A percentile compares a stretch with the other conserved stretches of the same genome.
Conservation (phyloP, 2,113 vertebrate species). For the Mesitornis unicolor region DNA sequence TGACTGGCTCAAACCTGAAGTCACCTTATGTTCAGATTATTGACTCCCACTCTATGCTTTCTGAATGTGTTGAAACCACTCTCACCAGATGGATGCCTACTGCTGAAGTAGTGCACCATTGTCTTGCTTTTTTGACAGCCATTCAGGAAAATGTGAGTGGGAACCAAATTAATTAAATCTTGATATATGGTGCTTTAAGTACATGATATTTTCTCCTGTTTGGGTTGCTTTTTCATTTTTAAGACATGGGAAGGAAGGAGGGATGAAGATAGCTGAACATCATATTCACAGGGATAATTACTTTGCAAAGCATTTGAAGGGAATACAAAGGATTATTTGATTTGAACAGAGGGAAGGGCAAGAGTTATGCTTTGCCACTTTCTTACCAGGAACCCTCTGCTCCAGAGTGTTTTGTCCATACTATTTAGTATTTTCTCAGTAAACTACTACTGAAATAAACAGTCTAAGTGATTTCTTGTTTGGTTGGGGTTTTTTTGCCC, state of each 20-base stretch:
- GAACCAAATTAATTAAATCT: not conserved
- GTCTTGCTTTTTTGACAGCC: not conserved
- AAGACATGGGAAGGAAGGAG: not conserved
- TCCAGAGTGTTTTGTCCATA: not conserved
- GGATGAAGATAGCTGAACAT: not conserved
- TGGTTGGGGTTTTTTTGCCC: not conserved
- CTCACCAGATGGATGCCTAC: not conserved
- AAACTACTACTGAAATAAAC: not conserved
- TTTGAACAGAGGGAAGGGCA: not conserved
- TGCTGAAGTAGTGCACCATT: not conserved
- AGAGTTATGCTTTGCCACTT: not conserved
- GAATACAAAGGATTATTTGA: not conserved
- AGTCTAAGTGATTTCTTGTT: not conserved
- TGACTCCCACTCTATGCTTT: not conserved
- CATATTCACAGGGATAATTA: not conserved
- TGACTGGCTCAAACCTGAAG: not conserved
- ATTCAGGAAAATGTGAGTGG: not conserved
- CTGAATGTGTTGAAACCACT: not conserved
- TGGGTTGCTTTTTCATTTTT: not conserved
- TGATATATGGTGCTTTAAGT: not conserved
- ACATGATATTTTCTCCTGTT: not conserved
- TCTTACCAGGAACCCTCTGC: not conserved
- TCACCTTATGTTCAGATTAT: not conserved
- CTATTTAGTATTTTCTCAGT: not conserved
- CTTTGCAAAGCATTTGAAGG: not conserved